Evolutionary conservation across 2,888 invertebrate genomes (phyloP).

Genomic region (Drosophila subsilvestris): DNA sequence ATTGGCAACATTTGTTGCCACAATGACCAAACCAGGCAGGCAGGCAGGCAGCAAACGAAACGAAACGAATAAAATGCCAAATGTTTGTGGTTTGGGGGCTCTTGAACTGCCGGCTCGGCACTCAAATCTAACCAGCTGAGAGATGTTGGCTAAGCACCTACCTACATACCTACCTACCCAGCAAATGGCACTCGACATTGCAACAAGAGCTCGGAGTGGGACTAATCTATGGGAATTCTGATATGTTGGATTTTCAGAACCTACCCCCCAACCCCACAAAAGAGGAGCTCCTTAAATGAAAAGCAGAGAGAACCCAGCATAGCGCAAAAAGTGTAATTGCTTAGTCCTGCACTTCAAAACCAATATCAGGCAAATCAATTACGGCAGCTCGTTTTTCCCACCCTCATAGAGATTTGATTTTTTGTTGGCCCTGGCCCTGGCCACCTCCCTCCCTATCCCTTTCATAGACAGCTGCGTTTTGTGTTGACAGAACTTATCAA

Average conservation of each 20-base stretch:
- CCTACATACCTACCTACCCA: conserved; percentile 23
- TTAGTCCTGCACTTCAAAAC: conserved; percentile 25
- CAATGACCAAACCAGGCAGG: conserved; percentile 17
- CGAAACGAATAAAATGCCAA: conserved; percentile 56
- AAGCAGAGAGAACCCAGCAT: background rate
- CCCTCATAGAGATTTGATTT: background rate
- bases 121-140: conserved; percentile 12
- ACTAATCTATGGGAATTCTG: conserved; percentile 15
- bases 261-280: too few species aligned
- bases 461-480: conserved; percentile 52
- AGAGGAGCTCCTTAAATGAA: background rate
- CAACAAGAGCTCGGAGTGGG: conserved; percentile 16
- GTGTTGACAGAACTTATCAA: conserved; percentile 80
- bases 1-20: conserved; percentile 77
- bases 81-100: conserved; percentile 47
- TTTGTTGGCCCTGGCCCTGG: conserved; percentile 12
- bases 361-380: conserved; percentile 69
- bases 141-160: conserved; percentile 22
- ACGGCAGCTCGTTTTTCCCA: conserved; percentile 35
- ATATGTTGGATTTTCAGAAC: background rate
- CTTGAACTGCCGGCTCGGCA: conserved; percentile 31
- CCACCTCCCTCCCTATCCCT: background rate
- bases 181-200: conserved; percentile 29
- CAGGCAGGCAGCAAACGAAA: conserved; percentile 12
- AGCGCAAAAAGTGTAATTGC: conserved; percentile 45